Conservation (phyloP, 2,113 vertebrate genomes). For the Hyla sarda region DNA sequence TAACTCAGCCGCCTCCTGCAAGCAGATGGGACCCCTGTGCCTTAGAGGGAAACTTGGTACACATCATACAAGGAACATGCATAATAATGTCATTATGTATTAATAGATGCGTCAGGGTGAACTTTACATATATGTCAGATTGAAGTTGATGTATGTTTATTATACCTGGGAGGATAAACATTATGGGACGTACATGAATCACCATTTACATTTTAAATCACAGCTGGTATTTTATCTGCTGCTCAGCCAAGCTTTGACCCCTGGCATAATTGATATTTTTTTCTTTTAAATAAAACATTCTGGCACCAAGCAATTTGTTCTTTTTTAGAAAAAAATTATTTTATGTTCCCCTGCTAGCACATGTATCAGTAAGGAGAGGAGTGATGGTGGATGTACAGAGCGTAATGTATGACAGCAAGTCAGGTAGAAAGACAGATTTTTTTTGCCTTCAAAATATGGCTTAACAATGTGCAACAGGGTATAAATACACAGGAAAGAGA, state of each 20-base stretch:
- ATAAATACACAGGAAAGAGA: too few species aligned
- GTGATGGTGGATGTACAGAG: not conserved
- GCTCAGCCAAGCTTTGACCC: constrained; percentile 3
- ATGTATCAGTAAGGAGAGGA: not conserved
- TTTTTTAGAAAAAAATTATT: not conserved
- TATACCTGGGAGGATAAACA: constrained; percentile 54
- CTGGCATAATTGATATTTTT: not conserved
- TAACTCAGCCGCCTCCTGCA: constrained; percentile 14
- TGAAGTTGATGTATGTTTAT: constrained; percentile 10
- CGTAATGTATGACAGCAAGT: not conserved
- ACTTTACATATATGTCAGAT: constrained; percentile 55
- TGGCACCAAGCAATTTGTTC: not conserved
- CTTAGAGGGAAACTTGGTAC: constrained; percentile 30
- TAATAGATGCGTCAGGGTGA: constrained; percentile 46
- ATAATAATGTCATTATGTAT: constrained; percentile 56
- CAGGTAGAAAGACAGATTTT: not conserved
- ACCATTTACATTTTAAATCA: constrained; percentile 45
- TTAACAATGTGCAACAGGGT: too few species aligned
- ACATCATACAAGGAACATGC: constrained; percentile 33
- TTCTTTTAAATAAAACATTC: not conserved
- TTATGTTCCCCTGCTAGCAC: not conserved
- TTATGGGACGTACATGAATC: constrained; percentile 30
- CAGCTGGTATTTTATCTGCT: constrained; percentile 28
- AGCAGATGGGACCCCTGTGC: constrained; percentile 48
- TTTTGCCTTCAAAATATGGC: not conserved